Percentiles rank a stretch among this genome's conserved stretches.
Evolutionary conservation across 2,797 vertebrate species (phyloP).

Genomic region (Crenichthys baileyi): DNA sequence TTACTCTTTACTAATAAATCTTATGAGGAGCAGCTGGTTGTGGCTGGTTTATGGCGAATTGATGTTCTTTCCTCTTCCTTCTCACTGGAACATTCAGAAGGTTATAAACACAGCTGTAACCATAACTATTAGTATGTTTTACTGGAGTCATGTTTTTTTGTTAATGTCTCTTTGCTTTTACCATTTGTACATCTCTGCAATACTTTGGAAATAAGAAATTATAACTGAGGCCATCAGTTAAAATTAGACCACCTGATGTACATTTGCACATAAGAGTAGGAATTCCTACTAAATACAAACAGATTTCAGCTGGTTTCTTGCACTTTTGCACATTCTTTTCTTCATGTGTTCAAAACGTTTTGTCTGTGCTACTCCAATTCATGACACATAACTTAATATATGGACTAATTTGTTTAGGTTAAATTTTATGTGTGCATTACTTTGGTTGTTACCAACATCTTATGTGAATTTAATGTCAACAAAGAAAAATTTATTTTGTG

Average conservation of each 20-base stretch:
- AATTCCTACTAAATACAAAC: neutral
- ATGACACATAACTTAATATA: neutral
- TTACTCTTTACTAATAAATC: no score
- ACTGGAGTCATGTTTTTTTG: no score
- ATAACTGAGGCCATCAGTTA: neutral
- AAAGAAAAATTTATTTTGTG: no score
- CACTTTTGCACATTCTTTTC: neutral
- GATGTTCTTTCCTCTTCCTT: neutral
- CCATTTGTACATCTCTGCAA: neutral
- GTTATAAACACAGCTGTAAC: neutral
- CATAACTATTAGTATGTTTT: neutral
- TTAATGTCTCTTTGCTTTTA: no score
- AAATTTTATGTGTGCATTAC: no score
- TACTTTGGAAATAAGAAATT: neutral
- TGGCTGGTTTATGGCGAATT: neutral
- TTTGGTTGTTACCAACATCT: no score
- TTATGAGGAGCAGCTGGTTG: no score
- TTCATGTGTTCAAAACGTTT: neutral
- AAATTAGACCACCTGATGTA: neutral
- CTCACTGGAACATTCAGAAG: neutral
- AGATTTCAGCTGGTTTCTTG: neutral
- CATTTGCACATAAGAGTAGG: neutral
- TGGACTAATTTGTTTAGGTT: neutral
- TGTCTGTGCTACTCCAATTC: neutral
- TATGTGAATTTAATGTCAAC: no score